Evolutionary conservation across 2,113 vertebrate genomes (phyloP).

Genomic region (Tragelaphus scriptus): DNA sequence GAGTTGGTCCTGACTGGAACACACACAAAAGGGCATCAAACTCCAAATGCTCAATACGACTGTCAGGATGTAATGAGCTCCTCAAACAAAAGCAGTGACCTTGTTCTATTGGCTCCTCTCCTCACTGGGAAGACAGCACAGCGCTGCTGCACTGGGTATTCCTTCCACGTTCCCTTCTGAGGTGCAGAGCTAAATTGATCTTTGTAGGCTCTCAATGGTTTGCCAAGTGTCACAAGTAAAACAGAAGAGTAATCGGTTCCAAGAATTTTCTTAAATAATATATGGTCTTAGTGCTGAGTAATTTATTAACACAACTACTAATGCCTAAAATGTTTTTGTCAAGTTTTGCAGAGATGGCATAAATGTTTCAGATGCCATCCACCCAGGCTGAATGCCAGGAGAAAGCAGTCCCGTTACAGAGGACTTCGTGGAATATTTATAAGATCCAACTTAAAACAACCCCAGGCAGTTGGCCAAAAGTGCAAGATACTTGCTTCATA

Average conservation of each 20-base stretch:
- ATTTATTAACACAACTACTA: slow-evolving; percentile 66
- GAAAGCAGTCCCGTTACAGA: slow-evolving; percentile 67
- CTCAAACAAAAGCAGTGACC: background rate
- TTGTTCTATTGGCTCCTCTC: background rate
- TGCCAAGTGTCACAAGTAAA: slow-evolving; percentile 6
- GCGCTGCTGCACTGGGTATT: background rate
- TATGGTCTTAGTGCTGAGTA: slow-evolving; percentile 38
- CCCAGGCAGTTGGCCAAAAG: slow-evolving; percentile 74
- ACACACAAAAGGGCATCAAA: background rate
- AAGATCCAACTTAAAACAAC: slow-evolving; percentile 75
- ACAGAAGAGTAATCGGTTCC: background rate
- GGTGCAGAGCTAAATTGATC: background rate
- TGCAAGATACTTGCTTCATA: slow-evolving; percentile 53
- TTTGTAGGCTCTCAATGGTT: background rate
- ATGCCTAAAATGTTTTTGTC: slow-evolving; percentile 51
- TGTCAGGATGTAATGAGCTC: background rate
- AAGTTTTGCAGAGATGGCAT: slow-evolving; percentile 50
- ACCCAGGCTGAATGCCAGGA: slow-evolving; percentile 64
- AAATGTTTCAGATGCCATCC: slow-evolving; percentile 48
- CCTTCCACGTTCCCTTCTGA: background rate
- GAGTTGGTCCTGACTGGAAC: fast-evolving
- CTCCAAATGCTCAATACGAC: background rate
- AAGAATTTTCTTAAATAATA: slow-evolving; percentile 35
- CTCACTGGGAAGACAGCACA: fast-evolving
- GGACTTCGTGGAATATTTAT: slow-evolving; percentile 78